Conservation (phyloP, 2,888 invertebrate species). For the Pollenia griseotomentosa region DNA sequence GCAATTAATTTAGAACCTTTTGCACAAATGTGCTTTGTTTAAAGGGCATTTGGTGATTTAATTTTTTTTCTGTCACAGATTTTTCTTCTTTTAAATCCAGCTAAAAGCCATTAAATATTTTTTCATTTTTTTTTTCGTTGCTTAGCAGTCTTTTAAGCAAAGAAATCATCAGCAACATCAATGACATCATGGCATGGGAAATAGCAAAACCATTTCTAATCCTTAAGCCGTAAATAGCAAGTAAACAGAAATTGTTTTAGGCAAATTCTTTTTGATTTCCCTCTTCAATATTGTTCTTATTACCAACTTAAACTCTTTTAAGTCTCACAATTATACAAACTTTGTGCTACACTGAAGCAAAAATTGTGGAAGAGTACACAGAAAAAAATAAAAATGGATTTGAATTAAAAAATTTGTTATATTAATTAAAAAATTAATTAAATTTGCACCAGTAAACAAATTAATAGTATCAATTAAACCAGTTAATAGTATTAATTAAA, state of each 20-base stretch:
- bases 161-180: not conserved
- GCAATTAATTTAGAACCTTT: not conserved
- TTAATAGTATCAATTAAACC: too few relatives aligned
- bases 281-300: conserved; percentile 35
- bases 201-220: conserved; percentile 53
- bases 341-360: not conserved
- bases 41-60: not conserved
- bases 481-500: too few relatives aligned
- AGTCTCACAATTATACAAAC: not conserved
- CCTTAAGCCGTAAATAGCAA: conserved; percentile 56
- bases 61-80: not conserved
- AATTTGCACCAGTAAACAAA: too few relatives aligned
- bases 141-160: not conserved
- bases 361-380: too few relatives aligned
- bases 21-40: too few relatives aligned
- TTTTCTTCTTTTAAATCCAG: not conserved
- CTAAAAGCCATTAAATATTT: conserved; percentile 38
- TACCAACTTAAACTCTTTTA: conserved; percentile 27
- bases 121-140: not conserved
- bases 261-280: conserved; percentile 44
- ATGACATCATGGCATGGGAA: not conserved
- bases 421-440: too few relatives aligned
- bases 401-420: too few relatives aligned
- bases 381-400: too few relatives aligned
- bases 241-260: conserved; percentile 57